Percentiles rank a stretch among this genome's conserved stretches.
Conservation (phyloP, 2,888 invertebrate genomes). For the Tachina lurida region DNA sequence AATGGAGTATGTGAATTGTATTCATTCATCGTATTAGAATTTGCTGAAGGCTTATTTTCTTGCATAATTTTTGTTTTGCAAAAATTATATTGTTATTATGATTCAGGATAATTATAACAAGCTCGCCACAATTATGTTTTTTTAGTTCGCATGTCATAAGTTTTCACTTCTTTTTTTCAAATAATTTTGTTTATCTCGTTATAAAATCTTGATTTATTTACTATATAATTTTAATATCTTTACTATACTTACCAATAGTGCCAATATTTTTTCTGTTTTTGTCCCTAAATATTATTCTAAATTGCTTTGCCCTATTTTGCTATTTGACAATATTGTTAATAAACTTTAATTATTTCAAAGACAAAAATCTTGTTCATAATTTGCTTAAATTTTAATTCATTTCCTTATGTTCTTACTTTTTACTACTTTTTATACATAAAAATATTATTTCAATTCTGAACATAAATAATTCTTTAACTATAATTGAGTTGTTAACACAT, state of each 20-base stretch:
- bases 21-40: no score
- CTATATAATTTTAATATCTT: neutral
- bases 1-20: no score
- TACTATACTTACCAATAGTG: neutral
- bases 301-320: neutral
- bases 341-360: slow-evolving; percentile 18
- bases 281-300: neutral
- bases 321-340: slow-evolving; percentile 24
- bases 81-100: no score
- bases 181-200: no score
- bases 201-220: no score
- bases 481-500: slow-evolving; percentile 66
- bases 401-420: neutral
- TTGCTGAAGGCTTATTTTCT: no score
- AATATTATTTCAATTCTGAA: neutral
- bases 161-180: no score
- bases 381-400: neutral
- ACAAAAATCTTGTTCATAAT: slow-evolving; percentile 15
- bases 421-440: neutral
- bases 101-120: no score
- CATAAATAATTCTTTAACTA: slow-evolving; percentile 58
- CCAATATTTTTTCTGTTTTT: neutral
- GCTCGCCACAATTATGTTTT: no score
- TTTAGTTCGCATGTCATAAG: no score
- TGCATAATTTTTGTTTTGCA: no score